Percentiles rank a stretch among this genome's conserved stretches.
These are phyloP conservation scores for Mohoua ochrocephala DNA, from an alignment of 2,113 vertebrate genomes.

Conservation along the genomic window DNA sequence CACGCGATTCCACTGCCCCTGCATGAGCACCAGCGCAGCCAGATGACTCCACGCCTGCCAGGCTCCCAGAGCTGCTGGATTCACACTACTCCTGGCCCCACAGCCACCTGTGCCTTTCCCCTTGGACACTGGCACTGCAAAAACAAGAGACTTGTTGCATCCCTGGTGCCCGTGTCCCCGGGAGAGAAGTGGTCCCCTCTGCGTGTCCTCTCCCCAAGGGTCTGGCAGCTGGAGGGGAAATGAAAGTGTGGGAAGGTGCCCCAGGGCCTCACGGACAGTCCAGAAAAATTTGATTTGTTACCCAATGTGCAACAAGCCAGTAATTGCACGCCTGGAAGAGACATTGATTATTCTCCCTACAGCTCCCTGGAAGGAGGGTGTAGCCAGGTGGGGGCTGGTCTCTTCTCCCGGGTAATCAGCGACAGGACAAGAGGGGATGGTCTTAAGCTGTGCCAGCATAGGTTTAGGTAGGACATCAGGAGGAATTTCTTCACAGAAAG, in stretches of 20 bases:
- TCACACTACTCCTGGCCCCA: background rate
- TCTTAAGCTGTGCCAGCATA: accelerated
- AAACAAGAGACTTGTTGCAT: accelerated
- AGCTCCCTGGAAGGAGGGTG: background rate
- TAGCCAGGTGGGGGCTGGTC: background rate
- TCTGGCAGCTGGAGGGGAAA: no score
- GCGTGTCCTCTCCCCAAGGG: accelerated
- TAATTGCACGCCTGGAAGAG: background rate
- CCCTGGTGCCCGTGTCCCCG: accelerated
- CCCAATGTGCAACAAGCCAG: background rate
- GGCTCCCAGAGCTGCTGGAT: background rate
- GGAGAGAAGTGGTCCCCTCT: accelerated
- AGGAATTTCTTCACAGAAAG: background rate
- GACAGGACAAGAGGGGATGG: background rate
- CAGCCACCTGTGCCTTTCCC: no score
- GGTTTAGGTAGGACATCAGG: background rate
- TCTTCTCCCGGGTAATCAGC: background rate
- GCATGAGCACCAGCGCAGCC: background rate
- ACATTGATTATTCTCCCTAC: background rate
- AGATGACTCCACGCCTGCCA: accelerated
- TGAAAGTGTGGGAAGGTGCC: accelerated
- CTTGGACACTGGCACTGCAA: accelerated
- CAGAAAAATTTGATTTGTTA: background rate
- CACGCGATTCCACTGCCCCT: accelerated
- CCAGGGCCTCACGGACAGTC: accelerated